phyloP scores from a whole-genome alignment of 2,113 vertebrate species.

The Brienomyrus brachyistius region DNA sequence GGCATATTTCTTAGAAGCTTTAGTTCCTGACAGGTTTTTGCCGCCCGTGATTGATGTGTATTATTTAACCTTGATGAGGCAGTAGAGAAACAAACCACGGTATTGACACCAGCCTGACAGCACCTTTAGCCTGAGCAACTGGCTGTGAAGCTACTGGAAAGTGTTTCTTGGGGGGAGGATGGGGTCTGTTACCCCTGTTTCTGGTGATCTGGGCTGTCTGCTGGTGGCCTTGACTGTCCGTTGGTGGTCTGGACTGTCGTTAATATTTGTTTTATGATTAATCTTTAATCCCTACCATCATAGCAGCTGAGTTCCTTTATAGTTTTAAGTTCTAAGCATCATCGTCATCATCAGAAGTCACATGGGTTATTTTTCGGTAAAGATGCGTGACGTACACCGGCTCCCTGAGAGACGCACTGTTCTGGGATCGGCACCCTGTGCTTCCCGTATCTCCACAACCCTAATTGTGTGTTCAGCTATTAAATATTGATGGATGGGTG shows the following conservation, averaged over 20 bases:
- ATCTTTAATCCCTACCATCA: background rate
- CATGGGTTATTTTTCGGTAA: background rate
- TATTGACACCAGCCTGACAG: slow-evolving; percentile 61
- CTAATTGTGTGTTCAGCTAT: background rate
- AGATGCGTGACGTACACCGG: background rate
- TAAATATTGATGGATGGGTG: background rate
- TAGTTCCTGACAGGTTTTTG: slow-evolving; percentile 47
- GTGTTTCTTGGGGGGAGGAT: background rate
- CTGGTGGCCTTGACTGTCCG: background rate
- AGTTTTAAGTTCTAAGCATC: background rate
- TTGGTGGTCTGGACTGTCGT: background rate
- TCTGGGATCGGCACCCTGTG: background rate
- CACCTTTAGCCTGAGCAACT: slow-evolving; percentile 53
- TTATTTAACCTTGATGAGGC: slow-evolving; percentile 69
- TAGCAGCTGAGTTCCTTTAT: background rate
- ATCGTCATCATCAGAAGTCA: background rate
- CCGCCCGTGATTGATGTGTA: slow-evolving; percentile 61
- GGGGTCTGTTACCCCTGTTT: background rate
- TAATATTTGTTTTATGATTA: background rate
- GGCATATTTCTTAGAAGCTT: slow-evolving; percentile 54
- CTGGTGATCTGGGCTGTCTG: background rate
- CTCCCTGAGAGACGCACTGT: background rate
- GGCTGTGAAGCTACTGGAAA: slow-evolving; percentile 40
- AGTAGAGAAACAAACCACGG: slow-evolving; percentile 63
- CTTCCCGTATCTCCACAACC: background rate